Base-by-base conservation (phyloP, 2,113 vertebrate species). In the Myrmecobius fasciatus region DNA sequence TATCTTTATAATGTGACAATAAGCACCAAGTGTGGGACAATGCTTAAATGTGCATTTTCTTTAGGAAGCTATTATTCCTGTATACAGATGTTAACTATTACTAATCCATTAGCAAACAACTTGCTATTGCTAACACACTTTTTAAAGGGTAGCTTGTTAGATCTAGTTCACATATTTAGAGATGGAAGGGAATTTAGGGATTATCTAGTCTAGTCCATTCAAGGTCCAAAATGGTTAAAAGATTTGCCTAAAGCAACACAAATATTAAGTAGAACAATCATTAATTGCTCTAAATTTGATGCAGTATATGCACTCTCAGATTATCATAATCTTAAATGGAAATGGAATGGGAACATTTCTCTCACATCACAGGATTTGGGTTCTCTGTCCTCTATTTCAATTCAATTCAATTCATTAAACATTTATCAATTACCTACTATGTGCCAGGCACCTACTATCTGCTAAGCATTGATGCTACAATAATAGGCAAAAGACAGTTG, bases 1-100 rank as follows among this genome's bases (percentile, higher is more conserved):
- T 97, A 54, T 60, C 46, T 95, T 92, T 48, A 89, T 95, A 92
- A 93, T 24, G 96, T 89, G 94, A 94, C 97, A 96, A 93, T 83
- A 95, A 95, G 52, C 25, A n/a, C 90, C 46, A 95, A 43, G 43
- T 96, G 91, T 95, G 53, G 60, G 51, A 93, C 93, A 67, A 47
- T 90, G 9, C 53, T 95, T 95, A 95, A 93, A 91, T 95, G 28
- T 60, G 92, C 75, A 31, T 94, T 97, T 95, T 67, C 36, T 95
- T 31, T 93, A 53, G 88, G 52, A 96, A 96, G 36, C 67, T 96
- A n/a, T 43, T n/a, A 24, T 83, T 24, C 67, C 9, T 6, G n/a
- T 83, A 7, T 83, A 43, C 67, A 83, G n/a, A 83, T 83, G 67
- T 83, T 83, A 43, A 83, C 67, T 83, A n/a, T 83, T 83, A 83